Evolutionary conservation across 2,888 invertebrate genomes (phyloP).

Genomic region (Glyphotaelius pellucidus): DNA sequence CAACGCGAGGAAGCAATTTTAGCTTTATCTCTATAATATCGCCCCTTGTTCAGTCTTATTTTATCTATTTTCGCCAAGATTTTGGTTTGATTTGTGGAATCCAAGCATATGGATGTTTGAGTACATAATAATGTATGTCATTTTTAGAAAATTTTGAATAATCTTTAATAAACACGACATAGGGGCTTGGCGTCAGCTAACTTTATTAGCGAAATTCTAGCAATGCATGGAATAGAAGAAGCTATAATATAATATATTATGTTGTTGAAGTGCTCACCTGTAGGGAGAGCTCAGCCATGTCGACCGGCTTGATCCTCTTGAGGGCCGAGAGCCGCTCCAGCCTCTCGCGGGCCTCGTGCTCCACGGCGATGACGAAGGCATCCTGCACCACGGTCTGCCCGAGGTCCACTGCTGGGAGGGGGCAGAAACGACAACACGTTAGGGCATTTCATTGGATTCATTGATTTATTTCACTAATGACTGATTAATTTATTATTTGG

Average conservation of each 20-base stretch:
- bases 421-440: neutral
- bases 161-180: neutral
- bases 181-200: too few relatives aligned
- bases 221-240: neutral
- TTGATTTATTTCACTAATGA: too few relatives aligned
- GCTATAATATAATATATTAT: neutral
- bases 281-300: constrained; percentile 93
- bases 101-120: too few relatives aligned
- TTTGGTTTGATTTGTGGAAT: too few relatives aligned
- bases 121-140: too few relatives aligned
- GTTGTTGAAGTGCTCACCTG: constrained; percentile 80
- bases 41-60: too few relatives aligned
- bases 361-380: constrained; percentile 98
- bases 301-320: constrained; percentile 94
- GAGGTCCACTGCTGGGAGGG: constrained; percentile 87
- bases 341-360: constrained; percentile 95
- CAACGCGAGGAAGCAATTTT: too few relatives aligned
- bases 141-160: too few relatives aligned
- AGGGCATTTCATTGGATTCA: neutral
- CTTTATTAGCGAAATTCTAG: too few relatives aligned
- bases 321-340: constrained; percentile 94
- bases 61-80: too few relatives aligned
- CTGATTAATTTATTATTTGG: too few relatives aligned
- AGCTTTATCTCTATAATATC: too few relatives aligned
- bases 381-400: constrained; percentile 93